phyloP scores from a whole-genome alignment of 2,797 vertebrate species.

The Lithobates sylvaticus region DNA sequence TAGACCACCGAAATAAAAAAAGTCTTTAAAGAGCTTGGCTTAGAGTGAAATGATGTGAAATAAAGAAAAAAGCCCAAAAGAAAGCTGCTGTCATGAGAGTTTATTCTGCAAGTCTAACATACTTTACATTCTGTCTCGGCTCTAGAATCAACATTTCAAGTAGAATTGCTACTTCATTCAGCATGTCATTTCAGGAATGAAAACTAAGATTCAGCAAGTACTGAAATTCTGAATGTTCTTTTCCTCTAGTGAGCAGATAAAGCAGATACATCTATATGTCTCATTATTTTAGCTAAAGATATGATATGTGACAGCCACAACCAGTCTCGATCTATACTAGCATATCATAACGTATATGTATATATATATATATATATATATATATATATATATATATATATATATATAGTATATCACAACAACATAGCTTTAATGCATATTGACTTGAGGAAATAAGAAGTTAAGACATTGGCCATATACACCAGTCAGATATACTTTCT shows the following conservation, averaged over 20 bases:
- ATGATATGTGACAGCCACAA: constrained; percentile 4
- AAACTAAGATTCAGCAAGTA: constrained; percentile 17
- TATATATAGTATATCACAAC: too few species aligned
- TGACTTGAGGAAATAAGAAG: too few species aligned
- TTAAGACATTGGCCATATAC: too few species aligned
- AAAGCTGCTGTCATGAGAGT: constrained; percentile 26
- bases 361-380: too few species aligned
- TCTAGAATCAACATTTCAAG: constrained; percentile 46
- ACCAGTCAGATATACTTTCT: too few species aligned
- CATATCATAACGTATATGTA: neutral
- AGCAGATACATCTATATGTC: constrained; percentile 25
- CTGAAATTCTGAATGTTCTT: constrained; percentile 34
- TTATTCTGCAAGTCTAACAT: constrained; percentile 31
- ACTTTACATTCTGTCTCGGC: constrained; percentile 36
- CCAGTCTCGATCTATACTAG: neutral
- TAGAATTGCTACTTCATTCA: constrained; percentile 37
- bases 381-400: too few species aligned
- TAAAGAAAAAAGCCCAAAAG: constrained; percentile 4
- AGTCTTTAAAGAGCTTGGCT: neutral
- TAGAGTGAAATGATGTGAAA: constrained; percentile 4
- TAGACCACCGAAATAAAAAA: neutral
- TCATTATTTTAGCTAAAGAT: constrained; percentile 13
- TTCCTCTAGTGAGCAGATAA: constrained; percentile 29
- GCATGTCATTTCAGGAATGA: constrained; percentile 25
- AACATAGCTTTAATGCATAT: too few species aligned